phyloP scores from a whole-genome alignment of 1,140 invertebrate genomes.

The Heliothis virescens region DNA sequence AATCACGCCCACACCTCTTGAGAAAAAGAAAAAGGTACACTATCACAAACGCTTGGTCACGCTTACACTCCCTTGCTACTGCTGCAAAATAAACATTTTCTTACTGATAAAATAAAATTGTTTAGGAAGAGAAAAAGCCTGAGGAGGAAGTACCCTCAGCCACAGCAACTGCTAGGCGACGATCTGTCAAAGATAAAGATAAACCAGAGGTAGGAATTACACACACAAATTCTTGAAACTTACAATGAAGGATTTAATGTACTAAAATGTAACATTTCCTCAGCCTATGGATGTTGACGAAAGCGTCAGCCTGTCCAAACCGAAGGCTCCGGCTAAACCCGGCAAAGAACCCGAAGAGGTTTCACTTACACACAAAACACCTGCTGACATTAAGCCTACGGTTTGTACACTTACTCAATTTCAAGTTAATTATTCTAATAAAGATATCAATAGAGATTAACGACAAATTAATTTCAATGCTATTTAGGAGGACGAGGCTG shows the following conservation, averaged over 20 bases:
- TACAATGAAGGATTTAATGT: slow-evolving; percentile 33
- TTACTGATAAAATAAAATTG: slow-evolving; percentile 46
- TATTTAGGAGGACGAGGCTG: slow-evolving; percentile 77
- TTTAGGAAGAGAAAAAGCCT: slow-evolving; percentile 79
- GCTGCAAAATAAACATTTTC: neutral
- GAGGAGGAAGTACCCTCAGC: slow-evolving; percentile 75
- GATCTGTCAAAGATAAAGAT: slow-evolving; percentile 80
- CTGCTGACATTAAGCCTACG: slow-evolving; percentile 80
- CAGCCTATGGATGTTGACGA: slow-evolving; percentile 84
- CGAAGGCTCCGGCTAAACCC: slow-evolving; percentile 75
- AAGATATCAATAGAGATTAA: slow-evolving; percentile 36
- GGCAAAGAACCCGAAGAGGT: slow-evolving; percentile 79
- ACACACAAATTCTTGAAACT: slow-evolving; percentile 1
- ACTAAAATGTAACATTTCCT: slow-evolving; percentile 55
- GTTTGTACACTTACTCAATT: slow-evolving; percentile 69
- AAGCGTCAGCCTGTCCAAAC: slow-evolving; percentile 74
- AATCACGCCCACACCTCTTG: slow-evolving; percentile 82
- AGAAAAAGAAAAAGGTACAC: slow-evolving; percentile 85
- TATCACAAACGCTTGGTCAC: slow-evolving; percentile 1
- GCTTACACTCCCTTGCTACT: slow-evolving; percentile 2
- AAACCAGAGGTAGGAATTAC: slow-evolving; percentile 75
- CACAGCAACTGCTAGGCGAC: slow-evolving; percentile 71
- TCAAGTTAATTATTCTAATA: slow-evolving; percentile 37
- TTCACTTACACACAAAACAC: slow-evolving; percentile 82
- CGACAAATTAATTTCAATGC: slow-evolving; percentile 44